A percentile compares a stretch with the other conserved stretches of the same genome.
Evolutionary conservation across 2,797 vertebrate species (phyloP).

Genomic region (Borostomias antarcticus): DNA sequence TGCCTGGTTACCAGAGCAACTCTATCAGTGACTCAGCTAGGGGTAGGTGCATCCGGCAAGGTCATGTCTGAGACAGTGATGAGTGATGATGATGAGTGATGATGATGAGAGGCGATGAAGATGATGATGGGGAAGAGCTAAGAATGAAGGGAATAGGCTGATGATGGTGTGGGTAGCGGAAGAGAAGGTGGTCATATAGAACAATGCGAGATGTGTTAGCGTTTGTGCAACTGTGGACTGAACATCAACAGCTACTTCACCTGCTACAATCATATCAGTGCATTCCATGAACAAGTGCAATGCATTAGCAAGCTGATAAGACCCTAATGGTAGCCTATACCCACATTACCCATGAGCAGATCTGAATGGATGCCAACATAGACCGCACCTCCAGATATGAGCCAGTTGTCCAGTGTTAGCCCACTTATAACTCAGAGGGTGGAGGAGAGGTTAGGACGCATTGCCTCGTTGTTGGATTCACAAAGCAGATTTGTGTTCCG

Average conservation of each 20-base stretch:
- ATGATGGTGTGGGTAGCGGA: no score
- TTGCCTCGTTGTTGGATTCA: not conserved
- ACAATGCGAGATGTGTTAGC: not conserved
- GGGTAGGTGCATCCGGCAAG: no score
- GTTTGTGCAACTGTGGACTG: no score
- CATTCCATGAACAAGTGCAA: not conserved
- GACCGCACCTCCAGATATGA: constrained; percentile 51
- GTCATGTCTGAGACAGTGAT: no score
- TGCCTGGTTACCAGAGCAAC: no score
- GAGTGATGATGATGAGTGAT: no score
- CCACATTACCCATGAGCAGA: not conserved
- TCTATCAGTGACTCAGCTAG: no score
- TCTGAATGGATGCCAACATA: not conserved
- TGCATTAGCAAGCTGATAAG: not conserved
- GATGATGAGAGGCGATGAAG: not conserved
- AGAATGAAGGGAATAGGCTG: no score
- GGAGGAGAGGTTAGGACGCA: constrained; percentile 22
- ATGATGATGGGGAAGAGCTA: not conserved
- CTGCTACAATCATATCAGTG: not conserved
- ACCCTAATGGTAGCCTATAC: not conserved
- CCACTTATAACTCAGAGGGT: constrained; percentile 4
- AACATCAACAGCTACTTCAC: not conserved
- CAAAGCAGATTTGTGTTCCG: not conserved
- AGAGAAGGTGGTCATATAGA: no score
- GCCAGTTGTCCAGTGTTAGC: constrained; percentile 23